Evolutionary conservation across 1,140 invertebrate genomes (phyloP).

Genomic region (Triops cancriformis): DNA sequence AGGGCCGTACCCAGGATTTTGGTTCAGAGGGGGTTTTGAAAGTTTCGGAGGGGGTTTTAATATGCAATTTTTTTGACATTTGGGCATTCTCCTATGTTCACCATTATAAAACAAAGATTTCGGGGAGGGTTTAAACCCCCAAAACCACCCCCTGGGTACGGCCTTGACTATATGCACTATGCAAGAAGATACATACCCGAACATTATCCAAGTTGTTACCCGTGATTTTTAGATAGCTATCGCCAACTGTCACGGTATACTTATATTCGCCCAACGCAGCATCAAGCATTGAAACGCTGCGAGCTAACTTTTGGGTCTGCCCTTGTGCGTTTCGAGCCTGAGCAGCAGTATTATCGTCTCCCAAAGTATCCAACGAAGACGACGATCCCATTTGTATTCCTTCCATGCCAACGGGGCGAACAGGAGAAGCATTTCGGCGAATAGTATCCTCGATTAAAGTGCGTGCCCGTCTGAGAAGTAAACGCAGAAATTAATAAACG

Average conservation of each 20-base stretch:
- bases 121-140: too few species aligned
- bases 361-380: conserved; percentile 17
- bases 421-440: conserved; percentile 78
- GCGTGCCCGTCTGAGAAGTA: conserved; percentile 63
- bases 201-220: conserved; percentile 72
- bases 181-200: conserved; percentile 48
- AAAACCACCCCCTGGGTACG: too few species aligned
- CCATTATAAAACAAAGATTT: too few species aligned
- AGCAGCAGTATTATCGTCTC: not conserved
- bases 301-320: conserved; percentile 44
- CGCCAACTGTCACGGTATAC: conserved; percentile 70
- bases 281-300: conserved; percentile 73
- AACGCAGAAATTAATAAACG: too few species aligned
- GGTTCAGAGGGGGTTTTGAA: too few species aligned
- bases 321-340: conserved; percentile 55
- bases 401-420: conserved; percentile 49
- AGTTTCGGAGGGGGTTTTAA: too few species aligned
- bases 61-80: too few species aligned
- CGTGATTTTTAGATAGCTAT: conserved; percentile 70
- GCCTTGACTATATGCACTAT: too few species aligned
- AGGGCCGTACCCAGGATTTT: too few species aligned
- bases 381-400: not conserved
- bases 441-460: conserved; percentile 87
- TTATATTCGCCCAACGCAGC: conserved; percentile 74
- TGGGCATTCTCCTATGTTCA: too few species aligned